Base-by-base conservation (phyloP, 2,113 vertebrate genomes). In the Sardina pilchardus region DNA sequence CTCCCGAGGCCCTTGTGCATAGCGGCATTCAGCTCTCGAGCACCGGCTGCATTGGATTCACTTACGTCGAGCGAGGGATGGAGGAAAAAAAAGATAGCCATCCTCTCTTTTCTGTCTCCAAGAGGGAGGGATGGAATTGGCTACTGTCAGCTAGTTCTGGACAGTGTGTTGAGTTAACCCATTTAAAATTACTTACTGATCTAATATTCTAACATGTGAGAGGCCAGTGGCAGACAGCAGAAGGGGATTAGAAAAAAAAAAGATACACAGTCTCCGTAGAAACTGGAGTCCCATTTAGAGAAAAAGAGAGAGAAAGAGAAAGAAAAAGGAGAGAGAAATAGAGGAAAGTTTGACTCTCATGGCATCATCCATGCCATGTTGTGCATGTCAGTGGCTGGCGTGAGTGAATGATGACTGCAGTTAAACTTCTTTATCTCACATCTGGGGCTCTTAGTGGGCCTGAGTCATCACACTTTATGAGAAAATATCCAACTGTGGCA, bases 21-120 rank as follows among this genome's bases (percentile, higher is more conserved):
- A 30, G 21, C 63, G 19, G 44, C 34, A 80, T 78, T 85, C 16
- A 80, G 63, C 84, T 80, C 78, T 85, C n/a, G 16, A 78, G 43
- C 36, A 44, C 45, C 21, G 30, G 67, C 30, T 78, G 71, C 71
- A 30, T 34, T 36, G 71, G 30, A 78, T 78, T 78, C 30, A 34
- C 30, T 78, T 78, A 78, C 34, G 14, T 78, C 2, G 2, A 36
- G 34, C 34, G 14, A 34, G 30, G 26, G 63, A 71, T n/a, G 21
- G 63, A 71, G 30, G n/a, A n/a, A 59, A 24, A 59, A 56, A 59
- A 21, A 21, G 6, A 24, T 3, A 21, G 53, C 21, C 19, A 36
- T 78, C 16, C 34, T 36, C 71, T 39, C 71, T 78, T 34, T 71
- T 78, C 34, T 78, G 30, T 78, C 34, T 78, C 71, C 14, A 78